A percentile compares a stretch with the other conserved stretches of the same genome.
These are phyloP conservation scores for Scarus forsteni DNA, from an alignment of 2,797 vertebrate genomes.

Conservation along the genomic window DNA sequence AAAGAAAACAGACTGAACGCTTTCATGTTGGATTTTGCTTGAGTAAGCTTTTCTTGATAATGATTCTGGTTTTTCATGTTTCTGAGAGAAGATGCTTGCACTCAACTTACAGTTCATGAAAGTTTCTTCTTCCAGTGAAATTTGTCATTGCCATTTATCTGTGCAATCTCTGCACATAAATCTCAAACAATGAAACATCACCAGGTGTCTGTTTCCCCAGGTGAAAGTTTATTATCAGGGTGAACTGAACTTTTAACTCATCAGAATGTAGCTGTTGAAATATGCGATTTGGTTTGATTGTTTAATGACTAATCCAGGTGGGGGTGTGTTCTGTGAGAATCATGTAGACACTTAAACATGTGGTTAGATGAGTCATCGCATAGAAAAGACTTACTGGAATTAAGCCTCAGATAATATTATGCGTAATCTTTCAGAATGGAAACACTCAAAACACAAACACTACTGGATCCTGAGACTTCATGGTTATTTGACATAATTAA, in stretches of 20 bases:
- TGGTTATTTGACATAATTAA: background rate
- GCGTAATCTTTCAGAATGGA: slow-evolving; percentile 9
- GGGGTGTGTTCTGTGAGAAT: slow-evolving; percentile 12
- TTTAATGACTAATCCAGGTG: slow-evolving; percentile 26
- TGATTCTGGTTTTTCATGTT: background rate
- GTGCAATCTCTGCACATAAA: slow-evolving; percentile 11
- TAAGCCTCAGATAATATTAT: slow-evolving; percentile 17
- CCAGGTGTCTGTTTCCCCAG: background rate
- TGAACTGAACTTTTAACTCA: background rate
- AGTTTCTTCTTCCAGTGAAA: slow-evolving; percentile 8
- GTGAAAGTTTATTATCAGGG: background rate
- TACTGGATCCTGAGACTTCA: background rate
- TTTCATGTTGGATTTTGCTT: no score
- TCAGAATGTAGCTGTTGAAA: background rate
- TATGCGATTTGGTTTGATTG: background rate
- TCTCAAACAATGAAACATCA: slow-evolving; percentile 3
- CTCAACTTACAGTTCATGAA: background rate
- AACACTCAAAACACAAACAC: slow-evolving; percentile 3
- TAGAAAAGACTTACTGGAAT: slow-evolving; percentile 38
- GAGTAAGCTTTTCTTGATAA: no score
- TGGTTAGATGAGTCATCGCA: slow-evolving; percentile 51
- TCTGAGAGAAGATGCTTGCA: background rate
- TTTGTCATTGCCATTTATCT: background rate
- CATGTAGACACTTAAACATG: slow-evolving; percentile 6
- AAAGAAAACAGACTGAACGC: no score